Evolutionary conservation across 2,797 vertebrate genomes (phyloP).

Genomic region (Enteromius thamalakanensis): DNA sequence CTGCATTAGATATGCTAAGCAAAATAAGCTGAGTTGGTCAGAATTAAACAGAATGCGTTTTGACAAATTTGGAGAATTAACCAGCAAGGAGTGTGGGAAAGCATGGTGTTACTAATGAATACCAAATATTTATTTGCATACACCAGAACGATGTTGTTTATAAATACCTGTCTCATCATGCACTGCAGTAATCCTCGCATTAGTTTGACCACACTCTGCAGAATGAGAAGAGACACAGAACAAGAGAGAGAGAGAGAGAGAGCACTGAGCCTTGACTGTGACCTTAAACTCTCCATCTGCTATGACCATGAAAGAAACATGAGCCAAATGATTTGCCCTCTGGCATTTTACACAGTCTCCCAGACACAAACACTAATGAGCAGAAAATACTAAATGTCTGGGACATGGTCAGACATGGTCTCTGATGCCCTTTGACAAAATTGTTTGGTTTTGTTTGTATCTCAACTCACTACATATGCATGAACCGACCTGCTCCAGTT

Average conservation of each 20-base stretch:
- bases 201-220: constrained; percentile 96
- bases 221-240: constrained; percentile 57
- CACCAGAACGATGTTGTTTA: not conserved
- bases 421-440: constrained; percentile 26
- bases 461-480: constrained; percentile 14
- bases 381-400: constrained; percentile 15
- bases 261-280: constrained; percentile 63
- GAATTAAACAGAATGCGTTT: not conserved
- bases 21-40: not conserved
- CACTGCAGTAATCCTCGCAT: constrained; percentile 94
- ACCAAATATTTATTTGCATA: not conserved
- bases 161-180: constrained; percentile 91
- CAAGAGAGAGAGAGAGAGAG: constrained; percentile 54
- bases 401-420: constrained; percentile 8
- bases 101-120: not conserved
- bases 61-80: not conserved
- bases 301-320: constrained; percentile 66
- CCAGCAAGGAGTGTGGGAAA: not conserved
- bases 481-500: constrained; percentile 89
- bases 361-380: constrained; percentile 44
- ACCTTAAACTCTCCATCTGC: constrained; percentile 64
- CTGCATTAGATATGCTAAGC: not conserved
- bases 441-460: not conserved
- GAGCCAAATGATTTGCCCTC: constrained; percentile 59
- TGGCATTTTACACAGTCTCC: constrained; percentile 54